These are phyloP conservation scores for Phaethornis superciliosus DNA, from an alignment of 2,113 vertebrate genomes.

Conservation along the genomic window DNA sequence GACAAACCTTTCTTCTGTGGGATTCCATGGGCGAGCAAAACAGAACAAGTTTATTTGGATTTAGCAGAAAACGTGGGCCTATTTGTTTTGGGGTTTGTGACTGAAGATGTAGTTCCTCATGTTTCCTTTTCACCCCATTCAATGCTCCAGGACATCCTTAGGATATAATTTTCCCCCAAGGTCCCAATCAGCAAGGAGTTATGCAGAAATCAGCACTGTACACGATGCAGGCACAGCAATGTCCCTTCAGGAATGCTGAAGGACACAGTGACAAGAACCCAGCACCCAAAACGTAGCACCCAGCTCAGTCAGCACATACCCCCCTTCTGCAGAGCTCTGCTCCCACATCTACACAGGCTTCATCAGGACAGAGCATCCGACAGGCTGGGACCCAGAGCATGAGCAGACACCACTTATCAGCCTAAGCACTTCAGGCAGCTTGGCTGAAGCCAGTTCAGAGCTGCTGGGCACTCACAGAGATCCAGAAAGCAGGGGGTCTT, in stretches of 20 bases:
- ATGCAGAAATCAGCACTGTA: not conserved
- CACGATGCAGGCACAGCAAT: not conserved
- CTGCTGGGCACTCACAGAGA: not conserved
- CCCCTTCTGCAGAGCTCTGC: not conserved
- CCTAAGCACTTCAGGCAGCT: not conserved
- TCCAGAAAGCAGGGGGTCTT: not conserved
- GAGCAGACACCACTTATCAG: not conserved
- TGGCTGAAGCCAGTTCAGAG: not conserved
- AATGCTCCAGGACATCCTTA: not conserved
- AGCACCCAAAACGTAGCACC: not conserved
- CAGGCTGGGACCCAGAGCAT: not conserved
- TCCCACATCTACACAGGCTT: not conserved
- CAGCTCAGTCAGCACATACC: not conserved
- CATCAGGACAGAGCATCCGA: not conserved
- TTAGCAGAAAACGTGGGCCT: not conserved
- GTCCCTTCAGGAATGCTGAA: not conserved
- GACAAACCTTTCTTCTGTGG: not conserved
- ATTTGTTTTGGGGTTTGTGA: not conserved
- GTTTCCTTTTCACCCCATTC: not conserved
- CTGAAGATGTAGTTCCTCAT: not conserved
- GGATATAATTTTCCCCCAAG: not conserved
- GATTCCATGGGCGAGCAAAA: not conserved
- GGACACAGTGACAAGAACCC: not conserved
- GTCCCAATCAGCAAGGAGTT: not conserved
- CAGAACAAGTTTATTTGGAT: not conserved